These are phyloP conservation scores for Spilogale gracilis DNA, from an alignment of 2,113 vertebrate species.

Conservation along the genomic window DNA sequence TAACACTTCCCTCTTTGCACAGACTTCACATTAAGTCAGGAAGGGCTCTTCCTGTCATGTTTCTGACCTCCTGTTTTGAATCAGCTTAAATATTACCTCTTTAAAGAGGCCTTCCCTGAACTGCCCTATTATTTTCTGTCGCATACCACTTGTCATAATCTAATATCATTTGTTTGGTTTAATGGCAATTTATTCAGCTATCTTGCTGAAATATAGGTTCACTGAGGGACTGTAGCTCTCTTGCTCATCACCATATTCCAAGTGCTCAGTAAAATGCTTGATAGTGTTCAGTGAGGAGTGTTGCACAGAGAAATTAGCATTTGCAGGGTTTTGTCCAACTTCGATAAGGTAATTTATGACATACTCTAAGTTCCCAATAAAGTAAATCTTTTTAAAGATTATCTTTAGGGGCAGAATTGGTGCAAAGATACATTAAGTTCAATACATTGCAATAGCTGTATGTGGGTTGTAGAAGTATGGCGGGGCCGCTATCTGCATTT, in stretches of 20 bases:
- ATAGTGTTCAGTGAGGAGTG: neutral
- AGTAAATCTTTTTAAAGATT: neutral
- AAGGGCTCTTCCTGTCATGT: neutral
- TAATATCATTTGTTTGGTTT: slow-evolving; percentile 17
- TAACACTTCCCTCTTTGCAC: neutral
- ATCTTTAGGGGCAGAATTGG: neutral
- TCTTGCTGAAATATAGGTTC: neutral
- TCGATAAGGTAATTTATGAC: neutral
- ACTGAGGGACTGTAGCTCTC: neutral
- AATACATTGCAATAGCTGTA: neutral
- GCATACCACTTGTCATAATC: neutral
- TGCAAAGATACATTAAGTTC: neutral
- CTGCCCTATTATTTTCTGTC: neutral
- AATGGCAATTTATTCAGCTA: neutral
- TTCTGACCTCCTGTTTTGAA: neutral
- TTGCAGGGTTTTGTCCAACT: neutral
- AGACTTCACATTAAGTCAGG: neutral
- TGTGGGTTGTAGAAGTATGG: neutral
- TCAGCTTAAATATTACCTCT: neutral
- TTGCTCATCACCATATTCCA: neutral
- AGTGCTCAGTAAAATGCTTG: neutral
- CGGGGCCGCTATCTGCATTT: neutral
- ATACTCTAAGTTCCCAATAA: neutral
- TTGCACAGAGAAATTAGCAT: neutral
- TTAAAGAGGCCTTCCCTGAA: neutral